A percentile compares a stretch with the other conserved stretches of the same genome.
These are phyloP conservation scores for Drosophila meridiana DNA, from an alignment of 2,888 invertebrate genomes.

Conservation along the genomic window DNA sequence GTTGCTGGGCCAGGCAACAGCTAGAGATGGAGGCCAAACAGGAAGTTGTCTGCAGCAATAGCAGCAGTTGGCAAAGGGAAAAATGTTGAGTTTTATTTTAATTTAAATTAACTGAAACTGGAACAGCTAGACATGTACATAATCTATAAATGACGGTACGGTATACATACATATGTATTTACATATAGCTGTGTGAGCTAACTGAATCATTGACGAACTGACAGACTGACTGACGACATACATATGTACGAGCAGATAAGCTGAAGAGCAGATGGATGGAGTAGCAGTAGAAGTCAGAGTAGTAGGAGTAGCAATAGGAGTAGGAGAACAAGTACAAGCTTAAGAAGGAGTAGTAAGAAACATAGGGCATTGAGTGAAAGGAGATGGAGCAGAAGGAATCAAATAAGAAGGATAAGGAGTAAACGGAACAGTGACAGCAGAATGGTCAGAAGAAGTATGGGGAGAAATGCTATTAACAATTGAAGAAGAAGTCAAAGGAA, in stretches of 20 bases:
- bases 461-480: background rate
- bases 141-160: background rate
- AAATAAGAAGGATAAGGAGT: background rate
- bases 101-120: constrained; percentile 26
- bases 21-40: constrained; percentile 30
- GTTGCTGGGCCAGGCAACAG: constrained; percentile 16
- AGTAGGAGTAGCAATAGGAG: background rate
- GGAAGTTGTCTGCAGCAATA: constrained; percentile 27
- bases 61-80: constrained; percentile 9
- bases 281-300: background rate
- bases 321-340: background rate
- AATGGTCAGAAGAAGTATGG: background rate
- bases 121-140: constrained; percentile 5
- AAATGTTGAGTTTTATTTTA: constrained; percentile 17
- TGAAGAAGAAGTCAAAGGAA: background rate
- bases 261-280: background rate
- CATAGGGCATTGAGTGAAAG: too few species aligned
- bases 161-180: background rate
- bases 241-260: background rate
- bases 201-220: constrained; percentile 7
- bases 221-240: background rate
- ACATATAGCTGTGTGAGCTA: background rate
- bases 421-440: background rate
- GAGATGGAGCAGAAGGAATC: too few species aligned
- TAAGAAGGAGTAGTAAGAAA: background rate